These are phyloP conservation scores for Pipistrellus pipistrellus DNA, from an alignment of 2,797 vertebrate species.

Conservation along the genomic window DNA sequence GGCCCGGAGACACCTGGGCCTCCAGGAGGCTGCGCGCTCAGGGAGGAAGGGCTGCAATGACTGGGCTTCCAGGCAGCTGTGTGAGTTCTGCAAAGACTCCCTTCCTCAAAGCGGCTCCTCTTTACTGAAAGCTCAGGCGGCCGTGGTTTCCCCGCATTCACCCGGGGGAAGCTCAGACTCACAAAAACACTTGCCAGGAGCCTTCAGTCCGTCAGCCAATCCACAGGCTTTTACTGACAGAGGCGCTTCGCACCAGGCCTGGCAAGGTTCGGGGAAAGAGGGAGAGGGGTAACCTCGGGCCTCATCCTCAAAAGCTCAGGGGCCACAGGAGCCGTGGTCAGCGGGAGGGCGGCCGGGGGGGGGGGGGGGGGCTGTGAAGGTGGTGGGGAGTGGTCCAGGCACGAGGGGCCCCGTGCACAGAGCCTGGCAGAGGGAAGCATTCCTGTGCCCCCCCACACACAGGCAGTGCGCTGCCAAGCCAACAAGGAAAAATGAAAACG, in stretches of 20 bases:
- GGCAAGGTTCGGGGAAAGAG: rapidly evolving
- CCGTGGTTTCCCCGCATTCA: constrained; percentile 75
- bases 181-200: constrained; percentile 66
- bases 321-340: neutral
- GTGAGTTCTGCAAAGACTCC: constrained; percentile 77
- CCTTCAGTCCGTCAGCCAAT: constrained; percentile 18
- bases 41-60: constrained; percentile 65
- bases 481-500: neutral
- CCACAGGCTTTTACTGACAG: constrained; percentile 60
- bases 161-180: constrained; percentile 69
- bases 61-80: constrained; percentile 79
- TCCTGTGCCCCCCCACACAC: neutral
- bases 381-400: neutral
- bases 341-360: neutral
- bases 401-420: neutral
- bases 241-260: neutral
- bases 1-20: neutral
- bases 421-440: neutral
- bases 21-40: neutral
- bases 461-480: neutral
- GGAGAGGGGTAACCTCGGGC: neutral
- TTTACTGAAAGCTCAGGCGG: constrained; percentile 79
- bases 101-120: constrained; percentile 78
- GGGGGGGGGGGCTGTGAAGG: neutral
- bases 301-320: neutral